Percentiles rank a stretch among this genome's conserved stretches.
Evolutionary conservation across 1,140 invertebrate species (phyloP).

Genomic region (Schlechtendalia chinensis): DNA sequence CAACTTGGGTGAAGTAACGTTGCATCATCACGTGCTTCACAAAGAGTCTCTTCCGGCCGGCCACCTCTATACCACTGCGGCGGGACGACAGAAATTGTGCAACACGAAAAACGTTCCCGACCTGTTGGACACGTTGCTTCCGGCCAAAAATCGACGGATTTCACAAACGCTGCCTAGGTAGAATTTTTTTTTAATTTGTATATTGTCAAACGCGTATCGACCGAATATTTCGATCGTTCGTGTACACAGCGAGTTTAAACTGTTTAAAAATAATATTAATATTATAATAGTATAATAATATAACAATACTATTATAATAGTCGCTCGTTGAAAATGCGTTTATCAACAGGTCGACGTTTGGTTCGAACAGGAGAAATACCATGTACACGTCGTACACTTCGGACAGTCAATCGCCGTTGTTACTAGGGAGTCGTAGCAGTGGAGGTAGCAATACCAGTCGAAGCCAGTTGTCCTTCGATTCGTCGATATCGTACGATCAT

Average conservation of each 20-base stretch:
- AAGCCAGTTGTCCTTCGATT: constrained; percentile 42
- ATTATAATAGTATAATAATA: too few relatives aligned
- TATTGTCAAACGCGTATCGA: too few relatives aligned
- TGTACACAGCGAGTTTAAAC: too few relatives aligned
- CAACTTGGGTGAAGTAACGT: constrained; percentile 57
- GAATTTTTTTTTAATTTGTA: too few relatives aligned
- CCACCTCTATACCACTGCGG: constrained; percentile 61
- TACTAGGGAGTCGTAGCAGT: constrained; percentile 56
- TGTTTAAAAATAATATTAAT: background rate
- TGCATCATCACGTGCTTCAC: constrained; percentile 58
- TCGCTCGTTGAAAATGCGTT: too few relatives aligned
- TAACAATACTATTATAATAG: too few relatives aligned
- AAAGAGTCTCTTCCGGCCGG: constrained; percentile 55
- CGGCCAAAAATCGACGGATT: constrained; percentile 54
- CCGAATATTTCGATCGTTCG: too few relatives aligned
- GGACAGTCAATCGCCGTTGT: constrained; percentile 68
- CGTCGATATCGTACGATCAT: constrained; percentile 16
- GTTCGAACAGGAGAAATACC: constrained; percentile 52
- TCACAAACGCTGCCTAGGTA: constrained; percentile 43
- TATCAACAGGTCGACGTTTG: background rate
- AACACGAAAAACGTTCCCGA: constrained; percentile 62
- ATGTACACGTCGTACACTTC: constrained; percentile 55
- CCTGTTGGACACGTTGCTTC: constrained; percentile 60
- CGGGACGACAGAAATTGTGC: constrained; percentile 26
- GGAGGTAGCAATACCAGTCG: constrained; percentile 47